Evolutionary conservation across 2,113 vertebrate genomes (phyloP).

Genomic region (Arenaria interpres): DNA sequence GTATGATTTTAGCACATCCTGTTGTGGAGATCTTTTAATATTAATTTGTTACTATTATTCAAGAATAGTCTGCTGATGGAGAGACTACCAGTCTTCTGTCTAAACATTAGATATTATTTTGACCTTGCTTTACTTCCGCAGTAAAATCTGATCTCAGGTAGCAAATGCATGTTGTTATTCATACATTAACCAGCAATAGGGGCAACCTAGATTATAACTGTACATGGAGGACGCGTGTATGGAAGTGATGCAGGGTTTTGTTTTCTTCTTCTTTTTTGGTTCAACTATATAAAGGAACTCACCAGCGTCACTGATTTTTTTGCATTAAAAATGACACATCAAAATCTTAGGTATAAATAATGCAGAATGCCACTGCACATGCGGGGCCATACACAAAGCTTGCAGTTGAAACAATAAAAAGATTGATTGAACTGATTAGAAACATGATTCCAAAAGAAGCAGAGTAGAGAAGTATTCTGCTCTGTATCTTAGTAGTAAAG

Average conservation of each 20-base stretch:
- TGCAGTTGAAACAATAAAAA: neutral
- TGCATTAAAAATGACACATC: neutral
- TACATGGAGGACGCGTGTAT: neutral
- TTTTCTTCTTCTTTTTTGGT: neutral
- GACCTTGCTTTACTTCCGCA: constrained; percentile 23
- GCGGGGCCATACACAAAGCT: neutral
- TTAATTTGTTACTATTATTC: constrained; percentile 31
- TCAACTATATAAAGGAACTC: neutral
- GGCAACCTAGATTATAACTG: neutral
- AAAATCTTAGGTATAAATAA: neutral
- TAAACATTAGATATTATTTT: constrained; percentile 11
- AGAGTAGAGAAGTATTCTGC: neutral
- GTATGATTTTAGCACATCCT: neutral
- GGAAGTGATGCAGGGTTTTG: neutral
- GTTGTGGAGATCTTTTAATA: neutral
- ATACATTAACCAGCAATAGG: neutral
- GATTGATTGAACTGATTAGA: neutral
- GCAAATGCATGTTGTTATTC: neutral
- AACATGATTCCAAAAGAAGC: neutral
- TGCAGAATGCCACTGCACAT: neutral
- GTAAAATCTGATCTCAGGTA: neutral
- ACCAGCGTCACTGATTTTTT: neutral
- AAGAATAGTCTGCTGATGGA: neutral
- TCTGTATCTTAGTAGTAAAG: neutral
- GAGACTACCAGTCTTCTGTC: neutral